Evolutionary conservation across 2,113 vertebrate genomes (phyloP).

Genomic region (Siphamia tubifer): DNA sequence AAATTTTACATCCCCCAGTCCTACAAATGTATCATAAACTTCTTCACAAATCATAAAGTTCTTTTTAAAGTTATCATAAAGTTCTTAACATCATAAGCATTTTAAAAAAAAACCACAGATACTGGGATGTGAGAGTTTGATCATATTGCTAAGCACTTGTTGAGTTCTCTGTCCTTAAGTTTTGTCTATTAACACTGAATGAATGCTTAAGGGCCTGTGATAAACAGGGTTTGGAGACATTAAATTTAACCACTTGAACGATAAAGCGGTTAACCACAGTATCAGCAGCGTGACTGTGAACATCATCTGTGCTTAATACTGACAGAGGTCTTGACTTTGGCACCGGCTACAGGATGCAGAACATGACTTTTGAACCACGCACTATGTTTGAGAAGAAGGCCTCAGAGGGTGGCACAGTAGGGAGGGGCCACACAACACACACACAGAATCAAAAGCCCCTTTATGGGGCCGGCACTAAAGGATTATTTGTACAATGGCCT

Average conservation of each 20-base stretch:
- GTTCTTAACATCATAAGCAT: no score
- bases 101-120: no score
- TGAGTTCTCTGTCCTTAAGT: no score
- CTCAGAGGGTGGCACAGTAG: slow-evolving; percentile 23
- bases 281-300: background rate
- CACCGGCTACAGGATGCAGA: background rate
- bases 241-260: background rate
- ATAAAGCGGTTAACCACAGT: background rate
- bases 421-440: slow-evolving; percentile 6
- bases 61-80: no score
- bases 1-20: no score
- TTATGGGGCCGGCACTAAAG: slow-evolving; percentile 44
- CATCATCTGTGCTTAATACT: background rate
- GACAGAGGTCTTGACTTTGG: background rate
- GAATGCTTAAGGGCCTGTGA: no score
- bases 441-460: slow-evolving; percentile 47
- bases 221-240: background rate
- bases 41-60: no score
- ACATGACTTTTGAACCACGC: slow-evolving; percentile 9
- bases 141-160: no score
- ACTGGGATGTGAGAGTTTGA: no score
- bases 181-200: no score
- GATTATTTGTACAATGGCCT: slow-evolving; percentile 62
- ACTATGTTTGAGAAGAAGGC: background rate
- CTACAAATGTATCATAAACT: no score